Evolutionary conservation across 23 tunicate species (phyloP).

Genomic region (Ascidia mentula): DNA sequence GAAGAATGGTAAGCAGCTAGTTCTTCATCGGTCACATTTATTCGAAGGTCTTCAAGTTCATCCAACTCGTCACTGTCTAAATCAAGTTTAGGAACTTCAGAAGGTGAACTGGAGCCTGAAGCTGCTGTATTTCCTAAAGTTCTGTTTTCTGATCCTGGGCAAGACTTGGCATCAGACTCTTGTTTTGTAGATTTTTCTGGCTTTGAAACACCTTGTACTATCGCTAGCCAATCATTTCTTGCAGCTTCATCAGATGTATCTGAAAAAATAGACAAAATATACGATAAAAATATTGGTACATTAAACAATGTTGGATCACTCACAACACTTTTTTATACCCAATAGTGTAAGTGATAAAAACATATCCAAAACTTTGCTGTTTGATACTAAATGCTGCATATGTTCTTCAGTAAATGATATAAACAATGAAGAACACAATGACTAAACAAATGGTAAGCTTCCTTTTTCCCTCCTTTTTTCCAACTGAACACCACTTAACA

Average conservation of each 20-base stretch:
- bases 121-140: not conserved
- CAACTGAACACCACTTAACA: not conserved
- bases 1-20: not conserved
- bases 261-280: not conserved
- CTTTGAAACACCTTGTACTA: not conserved
- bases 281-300: no score
- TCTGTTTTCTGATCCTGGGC: not conserved
- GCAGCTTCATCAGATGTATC: conserved; percentile 9
- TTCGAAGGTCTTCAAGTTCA: not conserved
- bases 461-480: no score
- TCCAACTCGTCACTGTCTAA: not conserved
- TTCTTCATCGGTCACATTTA: not conserved
- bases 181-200: conserved; percentile 1
- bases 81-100: not conserved
- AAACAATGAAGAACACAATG: no score
- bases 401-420: no score
- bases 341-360: no score
- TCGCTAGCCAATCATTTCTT: conserved; percentile 16
- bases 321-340: no score
- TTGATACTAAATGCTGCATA: no score
- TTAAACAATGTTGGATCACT: no score
- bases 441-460: no score
- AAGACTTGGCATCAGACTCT: not conserved
- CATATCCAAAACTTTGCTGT: no score
- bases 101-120: not conserved